Conservation (phyloP, 2,797 vertebrate genomes). For the Aplochiton taeniatus region DNA sequence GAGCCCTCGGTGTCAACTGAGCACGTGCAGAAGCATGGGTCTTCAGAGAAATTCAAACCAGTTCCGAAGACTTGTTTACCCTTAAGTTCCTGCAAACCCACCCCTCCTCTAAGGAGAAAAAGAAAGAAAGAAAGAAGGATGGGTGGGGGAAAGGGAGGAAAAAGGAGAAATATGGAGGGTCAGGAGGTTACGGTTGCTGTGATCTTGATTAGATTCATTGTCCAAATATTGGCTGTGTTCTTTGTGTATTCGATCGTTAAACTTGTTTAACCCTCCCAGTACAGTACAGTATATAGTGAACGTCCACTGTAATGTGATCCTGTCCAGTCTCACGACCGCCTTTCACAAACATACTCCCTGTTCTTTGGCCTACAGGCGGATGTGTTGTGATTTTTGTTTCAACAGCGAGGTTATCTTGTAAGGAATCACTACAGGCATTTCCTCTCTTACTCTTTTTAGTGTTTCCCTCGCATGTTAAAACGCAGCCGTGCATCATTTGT, state of each 20-base stretch:
- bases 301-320: constrained; percentile 10
- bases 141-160: constrained; percentile 26
- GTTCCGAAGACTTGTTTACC: constrained; percentile 31
- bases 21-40: constrained; percentile 25
- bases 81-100: constrained; percentile 20
- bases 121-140: constrained; percentile 35
- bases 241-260: constrained; percentile 23
- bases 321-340: background rate
- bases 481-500: too few relatives aligned
- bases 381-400: too few relatives aligned
- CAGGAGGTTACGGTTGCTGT: constrained; percentile 10
- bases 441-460: too few relatives aligned
- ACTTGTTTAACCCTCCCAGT: constrained; percentile 15
- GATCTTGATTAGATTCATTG: constrained; percentile 22
- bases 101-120: constrained; percentile 15
- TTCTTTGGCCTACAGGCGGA: background rate
- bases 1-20: constrained; percentile 10
- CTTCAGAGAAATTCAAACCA: constrained; percentile 1
- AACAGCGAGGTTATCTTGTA: too few relatives aligned
- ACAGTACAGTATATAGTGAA: too few relatives aligned
- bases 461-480: too few relatives aligned
- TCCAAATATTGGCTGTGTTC: constrained; percentile 19
- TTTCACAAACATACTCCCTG: background rate
- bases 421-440: too few relatives aligned
- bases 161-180: background rate